Conservation (phyloP, 1,140 invertebrate species). For the Caerostris darwini region DNA sequence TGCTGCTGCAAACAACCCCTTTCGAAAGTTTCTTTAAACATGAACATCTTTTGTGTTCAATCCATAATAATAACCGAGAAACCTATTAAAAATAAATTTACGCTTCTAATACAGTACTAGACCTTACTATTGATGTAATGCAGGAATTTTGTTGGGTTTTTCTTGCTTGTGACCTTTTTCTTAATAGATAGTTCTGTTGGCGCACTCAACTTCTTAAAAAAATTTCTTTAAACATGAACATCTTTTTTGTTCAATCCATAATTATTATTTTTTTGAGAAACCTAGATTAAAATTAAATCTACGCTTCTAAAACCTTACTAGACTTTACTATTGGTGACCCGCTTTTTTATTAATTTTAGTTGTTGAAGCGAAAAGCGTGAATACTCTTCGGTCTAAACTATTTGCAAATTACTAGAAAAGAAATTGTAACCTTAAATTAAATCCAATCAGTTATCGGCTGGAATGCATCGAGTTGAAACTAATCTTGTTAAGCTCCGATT, state of each 20-base stretch:
- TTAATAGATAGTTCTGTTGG: no score
- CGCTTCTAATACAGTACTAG: not conserved
- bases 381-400: not conserved
- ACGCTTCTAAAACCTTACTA: not conserved
- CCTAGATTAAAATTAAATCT: not conserved
- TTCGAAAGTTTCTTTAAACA: no score
- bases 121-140: not conserved
- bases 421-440: conserved; percentile 14
- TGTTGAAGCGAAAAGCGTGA: conserved; percentile 21
- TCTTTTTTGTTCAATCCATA: not conserved
- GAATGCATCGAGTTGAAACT: conserved; percentile 11
- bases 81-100: not conserved
- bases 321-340: not conserved
- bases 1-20: no score
- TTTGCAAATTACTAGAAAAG: conserved; percentile 12
- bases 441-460: not conserved
- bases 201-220: no score
- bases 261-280: not conserved
- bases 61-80: not conserved
- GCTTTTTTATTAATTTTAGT: conserved; percentile 2
- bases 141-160: no score
- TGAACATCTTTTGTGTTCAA: no score
- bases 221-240: not conserved
- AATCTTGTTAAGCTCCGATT: conserved; percentile 39
- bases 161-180: no score